These are phyloP conservation scores for Taphrorychus bicolor DNA, from an alignment of 2,888 invertebrate species.

Conservation along the genomic window DNA sequence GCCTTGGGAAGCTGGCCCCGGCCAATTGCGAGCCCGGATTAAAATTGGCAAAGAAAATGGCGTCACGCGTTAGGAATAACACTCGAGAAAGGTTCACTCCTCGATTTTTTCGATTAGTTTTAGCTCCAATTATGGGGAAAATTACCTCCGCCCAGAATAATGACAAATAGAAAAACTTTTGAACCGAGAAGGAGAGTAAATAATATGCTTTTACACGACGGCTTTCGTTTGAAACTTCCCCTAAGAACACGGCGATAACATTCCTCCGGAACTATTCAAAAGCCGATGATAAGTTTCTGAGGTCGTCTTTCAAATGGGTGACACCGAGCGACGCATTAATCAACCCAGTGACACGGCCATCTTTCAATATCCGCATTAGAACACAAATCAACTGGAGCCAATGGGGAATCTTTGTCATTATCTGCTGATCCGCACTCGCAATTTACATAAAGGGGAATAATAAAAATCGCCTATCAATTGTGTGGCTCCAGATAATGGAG, in stretches of 20 bases:
- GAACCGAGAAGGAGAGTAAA: constrained; percentile 11
- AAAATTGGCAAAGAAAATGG: constrained; percentile 33
- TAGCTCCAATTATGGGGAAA: constrained; percentile 34
- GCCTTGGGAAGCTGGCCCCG: constrained; percentile 48
- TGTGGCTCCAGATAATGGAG: background rate
- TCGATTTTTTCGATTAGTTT: constrained; percentile 35
- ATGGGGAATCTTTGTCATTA: constrained; percentile 31
- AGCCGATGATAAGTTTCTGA: constrained; percentile 12
- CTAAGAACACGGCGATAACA: background rate
- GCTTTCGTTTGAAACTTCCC: too few species aligned
- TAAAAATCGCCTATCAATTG: constrained; percentile 24
- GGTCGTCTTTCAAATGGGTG: constrained; percentile 17
- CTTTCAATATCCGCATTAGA: constrained; percentile 33
- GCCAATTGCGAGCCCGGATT: constrained; percentile 45
- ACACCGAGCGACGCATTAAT: constrained; percentile 25
- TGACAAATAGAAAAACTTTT: constrained; percentile 25
- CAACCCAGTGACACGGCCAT: constrained; percentile 16
- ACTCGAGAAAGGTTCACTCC: constrained; percentile 20
- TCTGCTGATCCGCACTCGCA: constrained; percentile 17
- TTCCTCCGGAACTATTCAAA: constrained; percentile 6
- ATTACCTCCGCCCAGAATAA: constrained; percentile 24
- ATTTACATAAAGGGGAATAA: constrained; percentile 24
- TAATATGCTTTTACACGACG: background rate
- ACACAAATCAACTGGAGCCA: constrained; percentile 29
- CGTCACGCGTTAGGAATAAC: constrained; percentile 34